These are phyloP conservation scores for Drosophila austrosaltans DNA, from an alignment of 2,888 invertebrate species.

Conservation along the genomic window DNA sequence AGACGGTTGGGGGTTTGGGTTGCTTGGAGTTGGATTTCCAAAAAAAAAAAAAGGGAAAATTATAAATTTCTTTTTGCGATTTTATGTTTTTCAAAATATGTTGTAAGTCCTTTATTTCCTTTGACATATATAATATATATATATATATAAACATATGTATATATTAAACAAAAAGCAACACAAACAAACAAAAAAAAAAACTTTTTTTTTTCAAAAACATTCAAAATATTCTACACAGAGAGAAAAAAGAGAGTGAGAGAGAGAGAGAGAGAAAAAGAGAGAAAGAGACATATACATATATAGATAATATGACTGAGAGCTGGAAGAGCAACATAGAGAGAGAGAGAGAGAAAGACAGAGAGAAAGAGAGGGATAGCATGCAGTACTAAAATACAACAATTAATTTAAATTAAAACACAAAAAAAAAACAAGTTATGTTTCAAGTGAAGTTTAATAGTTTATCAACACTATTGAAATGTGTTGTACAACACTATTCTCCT, in stretches of 20 bases:
- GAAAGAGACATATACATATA: constrained; percentile 10
- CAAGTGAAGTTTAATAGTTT: too few species aligned
- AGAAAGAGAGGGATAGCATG: background rate
- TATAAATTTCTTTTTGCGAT: constrained; percentile 40
- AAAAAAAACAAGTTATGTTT: background rate
- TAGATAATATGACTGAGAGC: constrained; percentile 1
- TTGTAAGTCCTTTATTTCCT: constrained; percentile 75
- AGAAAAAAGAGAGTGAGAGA: background rate
- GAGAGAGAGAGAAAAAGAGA: constrained; percentile 4
- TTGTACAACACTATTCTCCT: too few species aligned
- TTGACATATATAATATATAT: background rate
- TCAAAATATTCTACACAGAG: constrained; percentile 4
- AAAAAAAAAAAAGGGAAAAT: constrained; percentile 3
- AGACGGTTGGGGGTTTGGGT: background rate
- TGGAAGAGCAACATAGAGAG: background rate
- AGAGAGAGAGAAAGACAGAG: background rate
- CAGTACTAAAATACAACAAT: constrained; percentile 10
- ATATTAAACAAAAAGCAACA: constrained; percentile 33
- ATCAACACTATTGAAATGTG: too few species aligned
- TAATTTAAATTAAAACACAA: background rate
- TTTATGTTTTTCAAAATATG: constrained; percentile 82
- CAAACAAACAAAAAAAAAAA: background rate
- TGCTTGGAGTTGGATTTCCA: background rate
- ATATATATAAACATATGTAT: constrained; percentile 15
- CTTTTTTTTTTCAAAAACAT: background rate